phyloP scores from a whole-genome alignment of 1,140 invertebrate species.

The Dinothrombium tinctorium region DNA sequence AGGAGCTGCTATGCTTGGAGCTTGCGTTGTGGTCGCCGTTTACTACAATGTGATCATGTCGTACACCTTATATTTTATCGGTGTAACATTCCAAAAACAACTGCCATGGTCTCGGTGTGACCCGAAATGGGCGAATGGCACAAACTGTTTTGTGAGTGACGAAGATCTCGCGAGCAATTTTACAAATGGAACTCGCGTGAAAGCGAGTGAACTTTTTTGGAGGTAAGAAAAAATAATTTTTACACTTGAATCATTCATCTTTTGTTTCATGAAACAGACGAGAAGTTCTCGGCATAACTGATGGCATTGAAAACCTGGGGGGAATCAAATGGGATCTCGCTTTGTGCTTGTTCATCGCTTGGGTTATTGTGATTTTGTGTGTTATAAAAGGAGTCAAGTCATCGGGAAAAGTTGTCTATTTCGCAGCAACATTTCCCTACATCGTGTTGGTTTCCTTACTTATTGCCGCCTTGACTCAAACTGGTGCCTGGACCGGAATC shows the following conservation, averaged over 20 bases:
- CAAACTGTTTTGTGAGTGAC: constrained; percentile 21
- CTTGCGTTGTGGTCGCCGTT: constrained; percentile 30
- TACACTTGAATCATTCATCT: too few species aligned
- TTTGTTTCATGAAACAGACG: too few species aligned
- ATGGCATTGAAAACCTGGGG: constrained; percentile 26
- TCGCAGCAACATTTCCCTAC: constrained; percentile 34
- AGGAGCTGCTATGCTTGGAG: constrained; percentile 19
- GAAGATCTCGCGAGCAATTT: too few species aligned
- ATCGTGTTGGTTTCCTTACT: constrained; percentile 28
- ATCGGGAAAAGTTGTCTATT: constrained; percentile 53
- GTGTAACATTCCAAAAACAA: constrained; percentile 26
- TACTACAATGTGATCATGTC: constrained; percentile 41
- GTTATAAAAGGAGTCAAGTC: constrained; percentile 28
- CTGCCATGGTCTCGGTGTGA: constrained; percentile 26
- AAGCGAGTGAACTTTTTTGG: too few species aligned
- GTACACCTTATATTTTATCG: constrained; percentile 45
- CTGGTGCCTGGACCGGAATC: constrained; percentile 26
- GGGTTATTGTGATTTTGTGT: constrained; percentile 31
- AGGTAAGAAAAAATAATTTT: too few species aligned
- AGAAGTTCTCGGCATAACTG: constrained; percentile 24
- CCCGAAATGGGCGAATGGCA: constrained; percentile 29
- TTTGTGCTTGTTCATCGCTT: constrained; percentile 28
- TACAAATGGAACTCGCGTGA: too few species aligned
- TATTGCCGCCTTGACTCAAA: constrained; percentile 28
- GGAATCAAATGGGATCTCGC: constrained; percentile 31